A percentile compares a stretch with the other conserved stretches of the same genome.
Evolutionary conservation across 2,888 invertebrate genomes (phyloP).

Genomic region (Crepidodera aurea): DNA sequence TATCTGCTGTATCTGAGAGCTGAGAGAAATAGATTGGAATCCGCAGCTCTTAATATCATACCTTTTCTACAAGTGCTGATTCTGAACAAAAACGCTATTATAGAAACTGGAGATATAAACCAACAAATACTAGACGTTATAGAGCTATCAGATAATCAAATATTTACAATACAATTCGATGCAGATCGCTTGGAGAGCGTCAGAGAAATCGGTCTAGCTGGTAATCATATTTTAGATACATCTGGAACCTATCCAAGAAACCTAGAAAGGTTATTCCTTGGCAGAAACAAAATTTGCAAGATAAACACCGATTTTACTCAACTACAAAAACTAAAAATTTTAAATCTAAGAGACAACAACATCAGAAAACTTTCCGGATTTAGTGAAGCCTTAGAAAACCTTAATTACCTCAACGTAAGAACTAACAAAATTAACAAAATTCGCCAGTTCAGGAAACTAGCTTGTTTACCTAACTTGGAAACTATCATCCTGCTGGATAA

Average conservation of each 20-base stretch:
- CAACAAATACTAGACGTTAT: conserved; percentile 67
- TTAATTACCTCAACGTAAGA: conserved; percentile 67
- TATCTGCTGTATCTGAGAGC: conserved; percentile 67
- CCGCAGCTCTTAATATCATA: conserved; percentile 63
- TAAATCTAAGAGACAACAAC: conserved; percentile 78
- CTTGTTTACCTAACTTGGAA: conserved; percentile 63
- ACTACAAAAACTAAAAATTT: conserved; percentile 69
- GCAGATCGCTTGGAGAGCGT: conserved; percentile 55
- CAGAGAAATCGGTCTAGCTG: conserved; percentile 66
- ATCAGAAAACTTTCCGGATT: conserved; percentile 67
- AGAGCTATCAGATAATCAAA: conserved; percentile 63
- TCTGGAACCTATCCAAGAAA: conserved; percentile 62
- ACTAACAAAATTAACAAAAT: conserved; percentile 65
- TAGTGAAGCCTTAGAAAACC: conserved; percentile 57
- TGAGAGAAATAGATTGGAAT: conserved; percentile 64
- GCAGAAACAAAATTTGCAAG: conserved; percentile 47
- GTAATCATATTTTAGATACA: conserved; percentile 64
- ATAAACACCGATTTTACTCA: conserved; percentile 64
- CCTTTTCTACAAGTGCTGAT: conserved; percentile 70
- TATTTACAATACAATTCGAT: conserved; percentile 54
- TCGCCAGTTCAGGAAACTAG: conserved; percentile 66
- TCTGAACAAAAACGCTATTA: conserved; percentile 65
- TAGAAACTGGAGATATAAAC: conserved; percentile 63
- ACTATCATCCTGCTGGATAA: conserved; percentile 66
- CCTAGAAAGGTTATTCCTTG: conserved; percentile 76